These are phyloP conservation scores for Neotoma lepida DNA, from an alignment of 2,113 vertebrate species.

Conservation along the genomic window DNA sequence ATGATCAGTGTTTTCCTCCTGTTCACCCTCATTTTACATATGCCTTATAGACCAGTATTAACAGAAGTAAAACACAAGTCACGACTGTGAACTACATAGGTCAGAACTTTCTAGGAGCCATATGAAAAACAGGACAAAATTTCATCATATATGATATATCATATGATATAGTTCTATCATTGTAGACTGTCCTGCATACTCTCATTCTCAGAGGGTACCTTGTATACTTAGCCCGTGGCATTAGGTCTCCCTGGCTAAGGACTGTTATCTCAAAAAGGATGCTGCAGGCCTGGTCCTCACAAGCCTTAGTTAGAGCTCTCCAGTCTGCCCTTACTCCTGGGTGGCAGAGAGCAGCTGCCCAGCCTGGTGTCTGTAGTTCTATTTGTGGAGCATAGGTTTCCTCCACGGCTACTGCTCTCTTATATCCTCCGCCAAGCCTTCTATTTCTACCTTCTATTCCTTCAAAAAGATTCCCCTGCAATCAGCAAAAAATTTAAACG, in stretches of 20 bases:
- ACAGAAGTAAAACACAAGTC: neutral
- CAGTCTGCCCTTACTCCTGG: neutral
- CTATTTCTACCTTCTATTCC: neutral
- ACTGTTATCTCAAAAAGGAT: neutral
- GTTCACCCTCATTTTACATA: neutral
- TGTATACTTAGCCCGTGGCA: neutral
- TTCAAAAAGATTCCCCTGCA: conserved; percentile 24
- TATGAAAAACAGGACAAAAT: neutral
- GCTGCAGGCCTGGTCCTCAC: too few relatives aligned
- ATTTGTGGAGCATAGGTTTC: neutral
- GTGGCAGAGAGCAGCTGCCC: neutral
- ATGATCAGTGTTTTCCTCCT: neutral
- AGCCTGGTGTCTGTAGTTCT: neutral
- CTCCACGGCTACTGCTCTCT: neutral
- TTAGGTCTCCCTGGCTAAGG: neutral
- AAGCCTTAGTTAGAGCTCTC: neutral
- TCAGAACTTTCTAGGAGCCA: conserved; percentile 16
- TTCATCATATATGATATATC: too few relatives aligned
- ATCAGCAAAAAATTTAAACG: neutral
- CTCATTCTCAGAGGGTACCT: neutral
- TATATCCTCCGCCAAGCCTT: neutral
- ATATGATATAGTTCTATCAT: neutral
- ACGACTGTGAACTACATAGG: neutral
- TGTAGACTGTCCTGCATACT: neutral
- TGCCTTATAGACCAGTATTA: neutral